phyloP scores from a whole-genome alignment of 2,113 vertebrate species.

The Pangasianodon hypophthalmus region DNA sequence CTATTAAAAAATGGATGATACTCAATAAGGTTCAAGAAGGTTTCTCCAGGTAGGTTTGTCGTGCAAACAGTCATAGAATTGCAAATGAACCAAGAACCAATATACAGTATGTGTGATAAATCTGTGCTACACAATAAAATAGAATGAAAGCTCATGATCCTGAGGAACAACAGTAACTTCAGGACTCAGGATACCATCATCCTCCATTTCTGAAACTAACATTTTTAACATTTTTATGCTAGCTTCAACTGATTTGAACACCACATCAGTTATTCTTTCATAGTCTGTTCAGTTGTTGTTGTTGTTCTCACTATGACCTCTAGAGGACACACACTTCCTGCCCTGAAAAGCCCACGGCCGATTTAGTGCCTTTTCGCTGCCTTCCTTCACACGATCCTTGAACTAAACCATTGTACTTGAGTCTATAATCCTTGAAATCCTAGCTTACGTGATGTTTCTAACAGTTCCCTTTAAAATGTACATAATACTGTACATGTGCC shows the following conservation, averaged over 20 bases:
- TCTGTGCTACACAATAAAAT: neutral
- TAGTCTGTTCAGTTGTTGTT: neutral
- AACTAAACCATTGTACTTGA: neutral
- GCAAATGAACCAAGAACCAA: neutral
- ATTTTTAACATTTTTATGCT: neutral
- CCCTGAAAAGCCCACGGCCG: neutral
- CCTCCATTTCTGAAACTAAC: neutral
- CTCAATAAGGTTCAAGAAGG: too few relatives aligned
- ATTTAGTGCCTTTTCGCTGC: neutral
- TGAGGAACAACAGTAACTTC: neutral
- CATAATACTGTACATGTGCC: too few relatives aligned
- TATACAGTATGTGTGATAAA: neutral
- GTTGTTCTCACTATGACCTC: neutral
- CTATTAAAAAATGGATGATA: too few relatives aligned
- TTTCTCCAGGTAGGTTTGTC: neutral
- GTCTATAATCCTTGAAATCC: neutral
- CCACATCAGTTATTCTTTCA: neutral
- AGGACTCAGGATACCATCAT: neutral
- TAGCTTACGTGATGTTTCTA: neutral
- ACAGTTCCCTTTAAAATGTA: too few relatives aligned
- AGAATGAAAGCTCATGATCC: neutral
- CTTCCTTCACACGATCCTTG: neutral
- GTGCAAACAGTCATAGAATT: neutral
- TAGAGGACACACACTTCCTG: neutral
- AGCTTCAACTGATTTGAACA: neutral